phyloP scores from a whole-genome alignment of 2,888 invertebrate genomes.

The Monoplex corrugatus region DNA sequence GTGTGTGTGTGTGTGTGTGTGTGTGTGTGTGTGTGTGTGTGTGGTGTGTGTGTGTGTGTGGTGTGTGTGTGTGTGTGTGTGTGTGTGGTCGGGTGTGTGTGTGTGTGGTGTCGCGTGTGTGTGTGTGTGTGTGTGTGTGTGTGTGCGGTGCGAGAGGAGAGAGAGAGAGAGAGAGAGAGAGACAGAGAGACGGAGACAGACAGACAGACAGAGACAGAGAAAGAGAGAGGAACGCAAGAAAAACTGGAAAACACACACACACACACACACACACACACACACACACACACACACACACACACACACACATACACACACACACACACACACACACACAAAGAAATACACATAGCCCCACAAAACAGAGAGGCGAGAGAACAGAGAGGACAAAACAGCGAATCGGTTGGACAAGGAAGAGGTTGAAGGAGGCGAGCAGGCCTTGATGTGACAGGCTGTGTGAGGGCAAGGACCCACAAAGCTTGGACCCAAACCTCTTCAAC shows the following conservation, averaged over 20 bases:
- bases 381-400: background rate
- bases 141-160: background rate
- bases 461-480: constrained; percentile 33
- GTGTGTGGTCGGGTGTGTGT: too few relatives aligned
- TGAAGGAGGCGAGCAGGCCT: constrained; percentile 7
- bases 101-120: too few relatives aligned
- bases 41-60: too few relatives aligned
- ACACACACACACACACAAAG: constrained; percentile 2
- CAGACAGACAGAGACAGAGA: constrained; percentile 24
- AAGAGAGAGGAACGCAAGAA: background rate
- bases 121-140: too few relatives aligned
- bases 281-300: constrained; percentile 41
- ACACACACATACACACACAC: background rate
- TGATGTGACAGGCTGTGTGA: constrained; percentile 49
- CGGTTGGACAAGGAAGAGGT: background rate
- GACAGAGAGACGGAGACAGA: background rate
- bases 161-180: background rate
- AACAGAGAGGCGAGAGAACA: background rate
- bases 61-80: too few relatives aligned
- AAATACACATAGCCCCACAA: background rate
- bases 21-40: too few relatives aligned
- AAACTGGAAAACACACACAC: too few relatives aligned
- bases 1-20: too few relatives aligned
- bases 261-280: background rate
- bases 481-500: constrained; percentile 45